These are phyloP conservation scores for Pandemis heparana DNA, from an alignment of 2,888 invertebrate species.

Conservation along the genomic window DNA sequence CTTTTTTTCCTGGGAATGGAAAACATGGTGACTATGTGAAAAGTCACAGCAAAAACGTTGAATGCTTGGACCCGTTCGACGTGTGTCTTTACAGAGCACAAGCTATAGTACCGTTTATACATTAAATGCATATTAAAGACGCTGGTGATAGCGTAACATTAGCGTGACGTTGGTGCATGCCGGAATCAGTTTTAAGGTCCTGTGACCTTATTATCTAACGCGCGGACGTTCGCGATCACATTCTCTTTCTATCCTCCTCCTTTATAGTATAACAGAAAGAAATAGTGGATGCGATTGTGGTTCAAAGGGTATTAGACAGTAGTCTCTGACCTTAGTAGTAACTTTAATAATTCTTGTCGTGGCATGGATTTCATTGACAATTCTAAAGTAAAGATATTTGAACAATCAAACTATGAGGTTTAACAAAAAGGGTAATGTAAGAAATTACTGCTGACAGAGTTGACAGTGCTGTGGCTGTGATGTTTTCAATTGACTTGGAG, in stretches of 20 bases:
- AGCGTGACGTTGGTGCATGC: background rate
- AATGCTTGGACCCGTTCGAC: conserved; percentile 13
- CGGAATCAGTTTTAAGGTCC: background rate
- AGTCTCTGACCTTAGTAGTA: too few relatives aligned
- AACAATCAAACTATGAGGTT: background rate
- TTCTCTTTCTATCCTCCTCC: too few relatives aligned
- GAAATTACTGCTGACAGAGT: background rate
- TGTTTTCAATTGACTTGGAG: background rate
- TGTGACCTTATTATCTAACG: too few relatives aligned
- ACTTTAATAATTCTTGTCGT: too few relatives aligned
- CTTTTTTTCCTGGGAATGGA: conserved; percentile 34
- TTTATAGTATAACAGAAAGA: too few relatives aligned
- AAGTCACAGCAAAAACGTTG: conserved; percentile 26
- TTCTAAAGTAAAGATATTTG: background rate
- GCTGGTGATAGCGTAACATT: background rate
- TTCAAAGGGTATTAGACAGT: too few relatives aligned
- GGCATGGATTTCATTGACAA: too few relatives aligned
- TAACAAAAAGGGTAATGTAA: background rate
- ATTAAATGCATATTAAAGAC: background rate
- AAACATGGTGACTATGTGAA: conserved; percentile 23
- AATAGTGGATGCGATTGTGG: too few relatives aligned
- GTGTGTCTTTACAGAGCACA: conserved; percentile 7
- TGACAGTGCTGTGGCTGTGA: background rate
- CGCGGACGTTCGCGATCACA: too few relatives aligned
- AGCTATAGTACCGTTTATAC: background rate